Percentiles rank a stretch among this genome's conserved stretches.
Evolutionary conservation across 2,797 vertebrate genomes (phyloP).

Genomic region (Arremon aurantiirostris): DNA sequence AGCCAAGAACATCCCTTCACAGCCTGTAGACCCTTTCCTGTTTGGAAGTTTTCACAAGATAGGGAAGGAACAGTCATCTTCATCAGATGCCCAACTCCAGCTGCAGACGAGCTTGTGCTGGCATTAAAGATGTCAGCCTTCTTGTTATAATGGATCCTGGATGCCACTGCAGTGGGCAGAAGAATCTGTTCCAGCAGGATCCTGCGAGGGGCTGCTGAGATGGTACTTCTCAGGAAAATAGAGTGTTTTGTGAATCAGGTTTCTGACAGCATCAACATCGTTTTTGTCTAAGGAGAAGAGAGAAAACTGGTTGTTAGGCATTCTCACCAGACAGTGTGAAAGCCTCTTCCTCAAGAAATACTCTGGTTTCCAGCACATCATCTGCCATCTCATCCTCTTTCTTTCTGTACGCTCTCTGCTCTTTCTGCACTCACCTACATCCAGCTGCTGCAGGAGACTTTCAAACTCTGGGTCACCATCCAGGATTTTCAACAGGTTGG

Average conservation of each 20-base stretch:
- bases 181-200: slow-evolving; percentile 22
- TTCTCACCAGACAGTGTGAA: not conserved
- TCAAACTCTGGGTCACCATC: slow-evolving; percentile 82
- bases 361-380: not conserved
- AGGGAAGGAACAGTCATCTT: not conserved
- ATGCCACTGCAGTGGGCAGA: not conserved
- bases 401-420: not conserved
- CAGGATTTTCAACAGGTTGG: slow-evolving; percentile 87
- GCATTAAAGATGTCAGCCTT: not conserved
- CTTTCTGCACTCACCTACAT: slow-evolving; percentile 80
- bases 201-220: not conserved
- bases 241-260: slow-evolving; percentile 82
- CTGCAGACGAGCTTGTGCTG: not conserved
- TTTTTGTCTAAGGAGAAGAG: slow-evolving; percentile 76
- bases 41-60: not conserved
- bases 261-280: slow-evolving; percentile 75
- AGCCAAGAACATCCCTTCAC: not conserved
- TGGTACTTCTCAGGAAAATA: slow-evolving; percentile 76
- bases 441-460: slow-evolving; percentile 77
- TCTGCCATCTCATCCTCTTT: not conserved
- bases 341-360: not conserved
- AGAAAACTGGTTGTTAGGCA: not conserved
- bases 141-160: not conserved
- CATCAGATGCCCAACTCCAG: not conserved
- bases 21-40: not conserved